Percentiles rank a stretch among this genome's conserved stretches.
Conservation (phyloP, 1,140 invertebrate species). For the Eulimnadia texana region DNA sequence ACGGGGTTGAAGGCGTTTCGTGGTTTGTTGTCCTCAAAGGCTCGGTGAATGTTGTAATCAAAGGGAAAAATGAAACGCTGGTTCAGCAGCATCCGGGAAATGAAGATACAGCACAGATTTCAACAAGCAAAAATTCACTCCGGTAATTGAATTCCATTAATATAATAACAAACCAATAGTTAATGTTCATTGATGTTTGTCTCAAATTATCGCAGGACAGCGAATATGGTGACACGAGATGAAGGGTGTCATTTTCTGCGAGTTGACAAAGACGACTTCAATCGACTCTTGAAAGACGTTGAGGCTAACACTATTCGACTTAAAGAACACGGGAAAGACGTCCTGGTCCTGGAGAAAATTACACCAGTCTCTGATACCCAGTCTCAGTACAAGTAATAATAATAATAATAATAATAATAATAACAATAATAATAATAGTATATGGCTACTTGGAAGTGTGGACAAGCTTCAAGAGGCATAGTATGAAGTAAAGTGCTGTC, state of each 20-base stretch:
- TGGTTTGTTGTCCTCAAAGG: slow-evolving; percentile 77
- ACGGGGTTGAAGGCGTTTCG: slow-evolving; percentile 73
- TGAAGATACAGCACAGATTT: not conserved
- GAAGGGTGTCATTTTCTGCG: slow-evolving; percentile 71
- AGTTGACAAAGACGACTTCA: slow-evolving; percentile 79
- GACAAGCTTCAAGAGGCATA: too few relatives aligned
- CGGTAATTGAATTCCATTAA: not conserved
- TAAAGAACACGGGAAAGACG: slow-evolving; percentile 75
- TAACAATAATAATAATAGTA: too few relatives aligned
- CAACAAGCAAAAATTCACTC: not conserved
- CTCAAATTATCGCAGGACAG: slow-evolving; percentile 51
- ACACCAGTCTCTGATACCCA: slow-evolving; percentile 30
- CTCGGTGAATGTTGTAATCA: slow-evolving; percentile 28
- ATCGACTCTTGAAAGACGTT: slow-evolving; percentile 65
- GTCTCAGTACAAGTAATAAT: not conserved
- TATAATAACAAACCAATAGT: not conserved
- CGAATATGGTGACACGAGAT: slow-evolving; percentile 66
- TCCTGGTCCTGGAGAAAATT: slow-evolving; percentile 66
- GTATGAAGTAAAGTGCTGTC: too few relatives aligned
- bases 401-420: too few relatives aligned
- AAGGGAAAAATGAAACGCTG: not conserved
- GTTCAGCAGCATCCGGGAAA: not conserved
- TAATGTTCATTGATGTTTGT: too few relatives aligned
- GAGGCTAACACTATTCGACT: slow-evolving; percentile 78
- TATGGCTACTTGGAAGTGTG: too few relatives aligned